A percentile compares a stretch with the other conserved stretches of the same genome.
Evolutionary conservation across 2,113 vertebrate species (phyloP).

Genomic region (Lepisosteus oculatus): DNA sequence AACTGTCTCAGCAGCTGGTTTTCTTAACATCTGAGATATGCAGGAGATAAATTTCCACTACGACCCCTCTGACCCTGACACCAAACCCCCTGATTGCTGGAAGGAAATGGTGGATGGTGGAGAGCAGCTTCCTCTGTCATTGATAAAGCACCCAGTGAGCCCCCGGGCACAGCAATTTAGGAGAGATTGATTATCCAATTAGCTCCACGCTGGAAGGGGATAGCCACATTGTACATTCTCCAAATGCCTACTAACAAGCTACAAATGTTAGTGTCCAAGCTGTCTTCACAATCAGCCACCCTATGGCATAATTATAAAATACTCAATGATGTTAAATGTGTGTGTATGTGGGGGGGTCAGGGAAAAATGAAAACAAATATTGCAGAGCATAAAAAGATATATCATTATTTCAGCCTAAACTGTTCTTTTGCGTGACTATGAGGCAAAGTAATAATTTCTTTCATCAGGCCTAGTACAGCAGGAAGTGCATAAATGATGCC

Average conservation of each 20-base stretch:
- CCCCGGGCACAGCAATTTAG: constrained; percentile 10
- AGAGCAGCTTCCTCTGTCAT: constrained; percentile 13
- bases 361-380: no score
- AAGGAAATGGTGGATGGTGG: constrained; percentile 9
- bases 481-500: no score
- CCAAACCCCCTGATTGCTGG: constrained; percentile 9
- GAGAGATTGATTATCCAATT: constrained; percentile 26
- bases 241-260: constrained; percentile 21
- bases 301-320: no score
- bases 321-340: no score
- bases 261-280: constrained; percentile 5
- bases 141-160: constrained; percentile 11
- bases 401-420: no score
- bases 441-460: no score
- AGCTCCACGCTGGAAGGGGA: constrained; percentile 1
- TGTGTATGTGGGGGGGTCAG: no score
- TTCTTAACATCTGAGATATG: neutral
- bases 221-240: constrained; percentile 7
- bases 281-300: neutral
- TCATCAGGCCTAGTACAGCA: no score
- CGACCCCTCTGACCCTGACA: neutral
- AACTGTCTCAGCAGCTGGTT: constrained; percentile 6
- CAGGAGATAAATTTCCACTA: neutral
- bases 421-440: no score
- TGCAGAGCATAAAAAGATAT: no score